Base-by-base conservation (phyloP, 2,113 vertebrate genomes). In the Gorsachius goisagi region DNA sequence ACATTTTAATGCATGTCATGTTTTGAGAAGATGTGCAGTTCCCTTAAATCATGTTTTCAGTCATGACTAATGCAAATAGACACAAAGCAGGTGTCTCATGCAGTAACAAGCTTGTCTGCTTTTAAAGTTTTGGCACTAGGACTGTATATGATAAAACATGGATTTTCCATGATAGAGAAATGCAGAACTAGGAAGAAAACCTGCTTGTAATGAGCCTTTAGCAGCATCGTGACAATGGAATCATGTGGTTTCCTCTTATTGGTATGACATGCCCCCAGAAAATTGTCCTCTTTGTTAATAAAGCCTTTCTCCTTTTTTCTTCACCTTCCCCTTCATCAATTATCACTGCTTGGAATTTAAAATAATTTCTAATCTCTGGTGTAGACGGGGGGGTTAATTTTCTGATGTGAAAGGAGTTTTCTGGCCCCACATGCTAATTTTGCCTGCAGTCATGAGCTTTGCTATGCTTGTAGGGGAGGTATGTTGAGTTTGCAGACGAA, bases 361-460 rank as follows among this genome's bases (percentile, higher is more conserved):
- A 73, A 79, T 82, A 73, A 69, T 89, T 87, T 68, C 73, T 89
- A 85, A 89, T 90, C 80, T 96, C 77, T 93, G 76, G 77, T 94
- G 90, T 94, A 82, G 90, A 79, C 69, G 82, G 92, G 85, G 58
- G 64, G 53, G 52, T 93, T 95, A 81, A 72, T 95, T 92, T 88
- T 93, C 76, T 93, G 83, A 72, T 0, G 3, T 39, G 58, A 67
- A 82, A 95, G 60, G 56, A 88, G 41, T 82, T 94, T 93, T 92
- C 69, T 94, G 63, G 8, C 64, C 45, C 53, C 2, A 2, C 14
- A 3, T 37, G 11, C 33, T 67, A 4, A 4, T 52, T 86, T 76
- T 84, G 37, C 41, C 39, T 60, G 44, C 32, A 47, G 69, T 82
- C 35, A 72, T 0, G 8, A 78, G 73, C 17, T 77, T 39, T 81